Base-by-base conservation (phyloP, 2,888 invertebrate genomes). In the Drosophila falleni region DNA sequence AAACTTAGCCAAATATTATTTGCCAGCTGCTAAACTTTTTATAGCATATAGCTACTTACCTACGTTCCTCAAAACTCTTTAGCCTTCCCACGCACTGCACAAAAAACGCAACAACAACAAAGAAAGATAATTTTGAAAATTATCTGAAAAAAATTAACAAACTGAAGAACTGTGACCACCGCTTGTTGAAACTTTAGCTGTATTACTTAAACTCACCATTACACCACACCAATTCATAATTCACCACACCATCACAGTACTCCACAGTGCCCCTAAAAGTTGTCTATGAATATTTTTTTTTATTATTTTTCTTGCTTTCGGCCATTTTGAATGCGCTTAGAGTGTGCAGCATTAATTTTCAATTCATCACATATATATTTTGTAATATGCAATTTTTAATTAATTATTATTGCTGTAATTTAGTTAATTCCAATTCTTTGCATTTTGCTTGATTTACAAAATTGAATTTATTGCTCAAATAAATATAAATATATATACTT, bases 391-490 rank as follows among this genome's bases (percentile, higher is more conserved):
- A 51, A 68, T 53, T 42, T 39, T 42, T 42, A 42, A 23, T 23
- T 23, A 23, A 23, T 23, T 23, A 23, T 33, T 35, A 39, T 41
- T 33, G 19, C 39, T 47, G 42, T 42, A 35, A 65, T 79, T 78
- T 70, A 62, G 70, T 84, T 73, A 31, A 50, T 68, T 67, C 13
- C 46, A 60, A 63, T 71, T 42, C 47, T 66, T 71, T 88, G 88
- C 88, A 88, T 88, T 85, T 74, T 83, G 89, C 88, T 82, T 87
- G 73, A 73, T 83, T 82, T 78, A 63, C 47, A 6, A 51, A 46
- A 47, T 31, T 50, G 11, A 13, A 5, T 42, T 60, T 42, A 58
- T 26, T 42, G 42, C 54, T 50, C 63, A 53, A 55, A 41, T 42
- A 23, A 23, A 23, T 23, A 23, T 23, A 23, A 4, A 23, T 4